Base-by-base conservation (phyloP, 2,888 invertebrate genomes). In the Nomada goodeniana region DNA sequence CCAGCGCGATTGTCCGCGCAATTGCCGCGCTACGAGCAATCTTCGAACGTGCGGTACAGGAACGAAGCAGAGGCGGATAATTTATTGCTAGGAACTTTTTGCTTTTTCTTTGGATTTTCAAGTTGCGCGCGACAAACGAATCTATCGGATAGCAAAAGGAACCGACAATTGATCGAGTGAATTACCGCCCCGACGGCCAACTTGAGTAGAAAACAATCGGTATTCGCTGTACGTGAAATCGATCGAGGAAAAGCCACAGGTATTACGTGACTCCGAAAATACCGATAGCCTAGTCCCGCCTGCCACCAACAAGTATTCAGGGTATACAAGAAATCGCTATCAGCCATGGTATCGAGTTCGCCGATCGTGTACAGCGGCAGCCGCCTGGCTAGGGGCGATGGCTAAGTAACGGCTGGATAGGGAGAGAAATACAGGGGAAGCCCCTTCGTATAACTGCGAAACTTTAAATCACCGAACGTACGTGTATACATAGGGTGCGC, bases 391-490 rank as follows among this genome's bases (percentile, higher is more conserved):
- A 23, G 23, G 26, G 57, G 9, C 23, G 13, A 23, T 4, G 26
- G 20, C 53, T 20, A 10, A 10, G 60, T 67, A 47, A n/a, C 71
- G 44, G 2, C 20, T n/a, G 13, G 18, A 42, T 18, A 10, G 36
- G 55, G 67, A n/a, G 64, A 59, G 64, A 64, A 57, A 57, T 61
- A 44, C 23, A 18, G 44, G 44, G 67, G 63, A 64, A 63, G 44
- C 68, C 79, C 72, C 74, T 74, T 47, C 63, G 79, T 78, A 72
- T 84, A 36, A 77, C 81, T 64, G 42, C 59, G 75, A 82, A 88
- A 87, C 83, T 86, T 87, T 86, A 87, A 87, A 87, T 88, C 86
- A 88, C 77, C 77, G 20, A 29, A 23, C 71, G 53, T 47, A 52
- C 18, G 23, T 59, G 63, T 65, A 52, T 75, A 72, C 59, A 57